Percentiles rank a stretch among this genome's conserved stretches.
Conservation (phyloP, 2,797 vertebrate genomes). For the Artibeus lituratus region DNA sequence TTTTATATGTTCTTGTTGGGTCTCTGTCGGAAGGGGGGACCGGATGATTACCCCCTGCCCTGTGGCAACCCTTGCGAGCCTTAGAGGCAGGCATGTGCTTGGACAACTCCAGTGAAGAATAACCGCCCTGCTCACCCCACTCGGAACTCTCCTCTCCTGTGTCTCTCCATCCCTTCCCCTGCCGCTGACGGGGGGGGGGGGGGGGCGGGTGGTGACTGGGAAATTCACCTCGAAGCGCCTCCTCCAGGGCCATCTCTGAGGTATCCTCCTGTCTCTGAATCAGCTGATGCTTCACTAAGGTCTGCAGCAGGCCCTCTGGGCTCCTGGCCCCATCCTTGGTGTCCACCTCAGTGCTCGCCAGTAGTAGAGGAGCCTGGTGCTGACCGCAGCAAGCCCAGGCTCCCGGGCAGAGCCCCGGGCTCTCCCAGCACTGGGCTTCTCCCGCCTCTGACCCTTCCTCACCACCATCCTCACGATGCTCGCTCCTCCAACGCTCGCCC, state of each 20-base stretch:
- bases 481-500: background rate
- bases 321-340: background rate
- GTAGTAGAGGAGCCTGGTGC: background rate
- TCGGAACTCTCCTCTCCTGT: background rate
- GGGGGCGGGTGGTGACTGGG: background rate
- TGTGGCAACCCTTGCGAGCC: background rate
- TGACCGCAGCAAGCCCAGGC: background rate
- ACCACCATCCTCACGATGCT: background rate
- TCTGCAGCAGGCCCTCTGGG: background rate
- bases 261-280: background rate
- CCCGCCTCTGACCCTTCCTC: background rate
- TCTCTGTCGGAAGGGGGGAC: background rate
- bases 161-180: background rate
- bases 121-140: background rate
- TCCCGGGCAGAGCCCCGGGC: background rate
- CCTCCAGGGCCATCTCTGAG: background rate
- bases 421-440: background rate
- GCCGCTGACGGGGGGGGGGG: background rate
- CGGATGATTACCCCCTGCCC: background rate
- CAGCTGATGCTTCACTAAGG: background rate
- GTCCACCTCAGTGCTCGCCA: background rate
- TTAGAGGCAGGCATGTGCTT: background rate
- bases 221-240: background rate
- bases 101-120: background rate
- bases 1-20: background rate